Conservation (phyloP, 2,797 vertebrate species). For the Aeoliscus strigatus region DNA sequence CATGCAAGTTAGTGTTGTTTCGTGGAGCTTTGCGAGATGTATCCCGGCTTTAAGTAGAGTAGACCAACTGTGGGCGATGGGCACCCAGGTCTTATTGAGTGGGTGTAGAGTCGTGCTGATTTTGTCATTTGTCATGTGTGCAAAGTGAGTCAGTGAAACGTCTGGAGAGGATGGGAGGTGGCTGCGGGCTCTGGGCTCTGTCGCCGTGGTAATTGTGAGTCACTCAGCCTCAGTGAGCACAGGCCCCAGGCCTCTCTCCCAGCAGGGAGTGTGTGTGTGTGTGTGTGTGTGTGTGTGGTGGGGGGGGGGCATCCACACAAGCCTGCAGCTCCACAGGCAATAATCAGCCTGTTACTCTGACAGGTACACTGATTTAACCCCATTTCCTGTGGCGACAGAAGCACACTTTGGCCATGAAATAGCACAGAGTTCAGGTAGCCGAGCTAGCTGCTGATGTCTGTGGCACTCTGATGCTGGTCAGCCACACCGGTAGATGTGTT, state of each 20-base stretch:
- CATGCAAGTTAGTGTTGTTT: slow-evolving; percentile 27
- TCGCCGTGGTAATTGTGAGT: slow-evolving; percentile 71
- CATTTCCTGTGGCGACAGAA: slow-evolving; percentile 33
- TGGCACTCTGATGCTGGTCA: too few relatives aligned
- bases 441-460: too few relatives aligned
- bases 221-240: slow-evolving; percentile 68
- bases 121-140: slow-evolving; percentile 61
- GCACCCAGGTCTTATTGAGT: slow-evolving; percentile 48
- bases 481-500: too few relatives aligned
- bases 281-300: too few relatives aligned
- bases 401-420: slow-evolving; percentile 17
- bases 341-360: slow-evolving; percentile 69
- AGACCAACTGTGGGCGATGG: slow-evolving; percentile 54
- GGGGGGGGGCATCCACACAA: slow-evolving; percentile 34
- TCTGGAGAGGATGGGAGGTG: slow-evolving; percentile 54
- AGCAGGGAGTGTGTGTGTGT: slow-evolving; percentile 47
- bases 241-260: slow-evolving; percentile 58
- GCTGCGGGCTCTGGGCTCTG: slow-evolving; percentile 53
- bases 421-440: slow-evolving; percentile 30
- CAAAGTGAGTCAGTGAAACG: slow-evolving; percentile 66
- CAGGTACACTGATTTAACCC: slow-evolving; percentile 61
- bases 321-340: slow-evolving; percentile 60
- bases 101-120: slow-evolving; percentile 51
- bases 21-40: slow-evolving; percentile 41
- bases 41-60: slow-evolving; percentile 48